These are phyloP conservation scores for Lagopus leucura DNA, from an alignment of 2,113 vertebrate species.

Conservation along the genomic window DNA sequence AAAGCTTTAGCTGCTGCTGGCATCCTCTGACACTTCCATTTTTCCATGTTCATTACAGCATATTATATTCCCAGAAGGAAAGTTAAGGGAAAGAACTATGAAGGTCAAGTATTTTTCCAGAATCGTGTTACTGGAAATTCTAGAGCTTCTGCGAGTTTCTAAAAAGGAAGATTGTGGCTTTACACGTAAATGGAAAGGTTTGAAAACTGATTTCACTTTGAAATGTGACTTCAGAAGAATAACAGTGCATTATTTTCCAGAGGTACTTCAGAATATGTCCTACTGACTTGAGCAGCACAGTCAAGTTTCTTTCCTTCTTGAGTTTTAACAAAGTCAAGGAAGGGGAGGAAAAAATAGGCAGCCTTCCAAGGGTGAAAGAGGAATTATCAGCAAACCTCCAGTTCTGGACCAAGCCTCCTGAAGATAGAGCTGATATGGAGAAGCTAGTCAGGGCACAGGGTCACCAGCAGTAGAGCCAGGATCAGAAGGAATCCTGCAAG, in stretches of 20 bases:
- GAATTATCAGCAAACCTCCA: not conserved
- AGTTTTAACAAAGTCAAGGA: not conserved
- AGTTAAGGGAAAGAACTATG: slow-evolving; percentile 6
- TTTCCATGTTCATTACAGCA: slow-evolving; percentile 3
- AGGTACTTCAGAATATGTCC: not conserved
- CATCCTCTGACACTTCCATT: slow-evolving; percentile 23
- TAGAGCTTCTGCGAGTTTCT: slow-evolving; percentile 2
- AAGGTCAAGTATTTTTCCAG: slow-evolving; percentile 51
- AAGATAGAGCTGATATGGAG: not conserved
- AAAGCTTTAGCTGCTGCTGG: slow-evolving; percentile 44
- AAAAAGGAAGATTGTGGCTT: not conserved
- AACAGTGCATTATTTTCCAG: not conserved
- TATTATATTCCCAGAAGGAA: slow-evolving; percentile 17
- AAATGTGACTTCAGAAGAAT: slow-evolving; percentile 21
- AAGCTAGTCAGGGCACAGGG: not conserved
- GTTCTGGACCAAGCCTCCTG: not conserved
- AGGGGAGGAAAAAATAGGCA: not conserved
- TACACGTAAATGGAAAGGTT: slow-evolving; percentile 25
- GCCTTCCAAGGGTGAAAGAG: not conserved
- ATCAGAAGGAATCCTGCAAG: not conserved
- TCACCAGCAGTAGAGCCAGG: not conserved
- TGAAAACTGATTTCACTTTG: slow-evolving; percentile 27
- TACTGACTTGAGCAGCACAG: not conserved
- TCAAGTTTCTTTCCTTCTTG: not conserved
- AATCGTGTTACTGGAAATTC: slow-evolving; percentile 22